A percentile compares a stretch with the other conserved stretches of the same genome.
Evolutionary conservation across 2,113 vertebrate species (phyloP).

Genomic region (Heterotilapia buettikoferi): DNA sequence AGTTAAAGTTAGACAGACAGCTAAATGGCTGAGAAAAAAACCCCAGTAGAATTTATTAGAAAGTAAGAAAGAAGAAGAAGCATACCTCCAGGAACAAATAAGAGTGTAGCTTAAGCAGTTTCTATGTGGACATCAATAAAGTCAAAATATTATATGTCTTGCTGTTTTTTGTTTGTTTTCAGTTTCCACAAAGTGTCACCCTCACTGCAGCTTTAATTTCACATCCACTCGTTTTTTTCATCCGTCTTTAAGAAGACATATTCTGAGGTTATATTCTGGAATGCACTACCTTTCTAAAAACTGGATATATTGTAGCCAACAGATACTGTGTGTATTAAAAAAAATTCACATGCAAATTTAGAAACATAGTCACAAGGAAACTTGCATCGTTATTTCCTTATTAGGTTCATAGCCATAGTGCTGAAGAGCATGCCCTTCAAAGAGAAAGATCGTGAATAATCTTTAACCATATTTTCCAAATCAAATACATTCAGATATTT

Average conservation of each 20-base stretch:
- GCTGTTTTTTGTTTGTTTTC: not conserved
- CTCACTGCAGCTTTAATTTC: not conserved
- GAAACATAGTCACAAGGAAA: not conserved
- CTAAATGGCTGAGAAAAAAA: not conserved
- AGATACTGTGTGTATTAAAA: not conserved
- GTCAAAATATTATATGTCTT: not conserved
- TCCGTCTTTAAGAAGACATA: not conserved
- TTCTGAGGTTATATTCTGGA: not conserved
- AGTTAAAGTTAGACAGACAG: not conserved
- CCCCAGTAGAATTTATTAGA: not conserved
- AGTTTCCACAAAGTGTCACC: not conserved
- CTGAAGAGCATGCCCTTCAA: not conserved
- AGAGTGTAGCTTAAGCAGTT: not conserved
- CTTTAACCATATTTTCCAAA: not conserved
- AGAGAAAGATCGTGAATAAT: not conserved
- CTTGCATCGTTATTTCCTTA: not conserved
- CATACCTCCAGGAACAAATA: not conserved
- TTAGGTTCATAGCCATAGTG: not conserved
- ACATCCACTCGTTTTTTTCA: not conserved
- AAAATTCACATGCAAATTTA: not conserved
- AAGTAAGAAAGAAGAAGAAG: not conserved
- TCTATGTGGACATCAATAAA: not conserved
- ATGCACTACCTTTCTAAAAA: not conserved
- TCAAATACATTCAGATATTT: not conserved
- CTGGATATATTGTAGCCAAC: not conserved